Conservation (phyloP, 2,888 invertebrate species). For the Drosophila subsilvestris region DNA sequence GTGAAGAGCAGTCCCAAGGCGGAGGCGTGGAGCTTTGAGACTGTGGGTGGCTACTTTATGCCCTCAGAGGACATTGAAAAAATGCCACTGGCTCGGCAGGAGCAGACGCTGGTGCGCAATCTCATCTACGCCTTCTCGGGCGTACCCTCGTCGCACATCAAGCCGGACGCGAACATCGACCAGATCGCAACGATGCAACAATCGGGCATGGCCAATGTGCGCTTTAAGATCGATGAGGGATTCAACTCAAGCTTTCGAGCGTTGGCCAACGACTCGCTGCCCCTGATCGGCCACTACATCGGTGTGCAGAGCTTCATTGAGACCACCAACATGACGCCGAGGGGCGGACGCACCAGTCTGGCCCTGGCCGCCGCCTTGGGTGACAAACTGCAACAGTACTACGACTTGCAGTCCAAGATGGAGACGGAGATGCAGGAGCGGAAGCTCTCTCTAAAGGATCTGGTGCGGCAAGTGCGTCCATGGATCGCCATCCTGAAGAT, state of each 20-base stretch:
- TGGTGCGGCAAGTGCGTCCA: slow-evolving; percentile 56
- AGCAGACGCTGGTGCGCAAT: slow-evolving; percentile 56
- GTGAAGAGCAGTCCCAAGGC: slow-evolving; percentile 8
- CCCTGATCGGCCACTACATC: slow-evolving; percentile 58
- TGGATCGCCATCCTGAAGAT: slow-evolving; percentile 52
- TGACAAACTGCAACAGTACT: slow-evolving; percentile 46
- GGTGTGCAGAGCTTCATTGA: slow-evolving; percentile 64
- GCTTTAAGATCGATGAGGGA: slow-evolving; percentile 58
- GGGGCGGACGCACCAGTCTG: slow-evolving; percentile 25
- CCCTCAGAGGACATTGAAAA: slow-evolving; percentile 53
- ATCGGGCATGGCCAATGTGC: slow-evolving; percentile 47
- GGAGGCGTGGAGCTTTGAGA: slow-evolving; percentile 56
- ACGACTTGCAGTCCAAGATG: slow-evolving; percentile 47
- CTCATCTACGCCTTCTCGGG: slow-evolving; percentile 68
- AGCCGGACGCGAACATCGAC: slow-evolving; percentile 44
- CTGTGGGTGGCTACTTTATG: slow-evolving; percentile 59
- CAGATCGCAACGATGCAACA: slow-evolving; percentile 32
- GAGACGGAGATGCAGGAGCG: slow-evolving; percentile 50
- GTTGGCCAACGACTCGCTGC: slow-evolving; percentile 54
- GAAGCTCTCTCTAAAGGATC: slow-evolving; percentile 47
- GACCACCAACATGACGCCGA: slow-evolving; percentile 43
- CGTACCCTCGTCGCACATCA: slow-evolving; percentile 59
- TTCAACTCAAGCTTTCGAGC: slow-evolving; percentile 52
- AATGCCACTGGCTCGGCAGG: slow-evolving; percentile 46
- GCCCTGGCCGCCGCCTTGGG: slow-evolving; percentile 45